These are phyloP conservation scores for Metridium senile DNA, from an alignment of 92 coral and sea anemone genomes.

Conservation along the genomic window DNA sequence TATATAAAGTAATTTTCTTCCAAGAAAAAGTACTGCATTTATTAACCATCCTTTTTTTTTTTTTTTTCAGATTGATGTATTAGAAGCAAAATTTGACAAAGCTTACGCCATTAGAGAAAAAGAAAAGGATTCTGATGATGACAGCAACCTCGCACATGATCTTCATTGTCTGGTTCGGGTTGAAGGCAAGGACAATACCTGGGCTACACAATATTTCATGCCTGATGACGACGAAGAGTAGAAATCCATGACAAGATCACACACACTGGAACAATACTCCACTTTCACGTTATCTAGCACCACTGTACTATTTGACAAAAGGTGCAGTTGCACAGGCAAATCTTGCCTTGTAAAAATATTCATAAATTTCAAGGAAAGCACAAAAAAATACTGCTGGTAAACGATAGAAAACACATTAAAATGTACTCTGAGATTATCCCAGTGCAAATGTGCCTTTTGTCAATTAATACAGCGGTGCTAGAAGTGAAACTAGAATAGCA, in stretches of 20 bases:
- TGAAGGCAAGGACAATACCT: slow-evolving; percentile 66
- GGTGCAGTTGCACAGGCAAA: too few species aligned
- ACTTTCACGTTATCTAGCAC: too few species aligned
- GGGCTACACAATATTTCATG: slow-evolving; percentile 91
- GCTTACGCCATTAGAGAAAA: slow-evolving; percentile 72
- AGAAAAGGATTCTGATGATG: slow-evolving; percentile 46
- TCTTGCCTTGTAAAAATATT: too few species aligned
- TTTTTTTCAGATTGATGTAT: slow-evolving; percentile 70
- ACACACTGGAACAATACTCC: not conserved
- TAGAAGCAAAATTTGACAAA: slow-evolving; percentile 86
- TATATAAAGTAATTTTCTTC: not conserved
- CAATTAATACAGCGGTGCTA: too few species aligned
- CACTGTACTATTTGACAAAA: too few species aligned
- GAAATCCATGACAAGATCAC: not conserved
- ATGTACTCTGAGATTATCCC: too few species aligned
- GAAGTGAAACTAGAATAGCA: too few species aligned
- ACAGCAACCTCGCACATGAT: slow-evolving; percentile 59
- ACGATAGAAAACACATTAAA: too few species aligned
- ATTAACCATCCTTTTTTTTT: too few species aligned
- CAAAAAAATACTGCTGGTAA: too few species aligned
- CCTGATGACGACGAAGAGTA: slow-evolving; percentile 67
- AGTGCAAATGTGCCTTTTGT: too few species aligned
- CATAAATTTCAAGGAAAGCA: too few species aligned
- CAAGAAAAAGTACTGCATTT: not conserved
- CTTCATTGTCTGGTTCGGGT: slow-evolving; percentile 78